Percentiles rank a stretch among this genome's conserved stretches.
phyloP scores from a whole-genome alignment of 2,113 vertebrate species.

The Monarcha castaneiventris region DNA sequence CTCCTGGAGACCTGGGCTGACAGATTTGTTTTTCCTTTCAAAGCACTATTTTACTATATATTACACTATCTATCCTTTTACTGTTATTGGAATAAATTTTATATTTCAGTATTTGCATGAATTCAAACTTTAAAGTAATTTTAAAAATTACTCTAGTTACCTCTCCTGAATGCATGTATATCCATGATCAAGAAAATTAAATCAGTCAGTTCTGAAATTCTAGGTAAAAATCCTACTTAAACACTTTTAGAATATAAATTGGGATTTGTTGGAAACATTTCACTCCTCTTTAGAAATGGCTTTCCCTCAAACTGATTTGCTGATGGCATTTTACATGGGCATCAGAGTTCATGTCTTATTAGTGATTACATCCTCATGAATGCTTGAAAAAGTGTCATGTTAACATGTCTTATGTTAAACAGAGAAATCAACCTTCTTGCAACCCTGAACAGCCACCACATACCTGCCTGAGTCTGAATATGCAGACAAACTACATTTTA shows the following conservation, averaged over 20 bases:
- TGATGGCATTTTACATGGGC: background rate
- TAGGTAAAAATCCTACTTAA: background rate
- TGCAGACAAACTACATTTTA: background rate
- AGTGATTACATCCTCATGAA: background rate
- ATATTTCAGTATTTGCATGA: background rate
- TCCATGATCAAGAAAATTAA: background rate
- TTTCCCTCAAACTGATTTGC: slow-evolving; percentile 7
- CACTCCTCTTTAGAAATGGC: background rate
- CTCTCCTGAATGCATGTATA: background rate
- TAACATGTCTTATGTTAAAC: slow-evolving; percentile 14
- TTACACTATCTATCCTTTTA: background rate
- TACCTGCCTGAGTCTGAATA: slow-evolving; percentile 14
- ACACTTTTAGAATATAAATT: background rate
- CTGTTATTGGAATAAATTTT: background rate
- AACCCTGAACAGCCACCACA: background rate
- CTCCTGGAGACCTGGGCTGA: background rate
- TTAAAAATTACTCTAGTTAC: background rate
- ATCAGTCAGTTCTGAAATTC: background rate
- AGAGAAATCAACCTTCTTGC: slow-evolving; percentile 30
- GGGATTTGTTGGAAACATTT: background rate
- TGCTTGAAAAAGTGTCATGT: slow-evolving; percentile 53
- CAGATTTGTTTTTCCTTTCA: background rate
- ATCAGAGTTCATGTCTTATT: background rate
- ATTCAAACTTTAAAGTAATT: background rate
- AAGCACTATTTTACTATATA: background rate